Base-by-base conservation (phyloP, 2,113 vertebrate species). In the Ceratotherium simum region DNA sequence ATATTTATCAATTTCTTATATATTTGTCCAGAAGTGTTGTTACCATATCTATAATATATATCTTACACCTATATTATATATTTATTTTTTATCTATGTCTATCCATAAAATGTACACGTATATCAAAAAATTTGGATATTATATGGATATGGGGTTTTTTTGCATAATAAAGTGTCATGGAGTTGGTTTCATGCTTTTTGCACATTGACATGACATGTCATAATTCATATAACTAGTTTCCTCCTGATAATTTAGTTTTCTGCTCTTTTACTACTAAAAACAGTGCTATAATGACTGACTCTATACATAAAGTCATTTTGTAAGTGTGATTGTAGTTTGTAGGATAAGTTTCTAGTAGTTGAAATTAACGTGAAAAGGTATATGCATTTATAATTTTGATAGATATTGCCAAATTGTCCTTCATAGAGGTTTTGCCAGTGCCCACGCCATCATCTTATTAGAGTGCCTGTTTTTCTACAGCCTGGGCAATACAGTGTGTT, bases 311-410 rank as follows among this genome's bases (percentile, higher is more conserved):
- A 46, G 72, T 75, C 73, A 54, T 64, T 86, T 93, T 86, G 13
- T 76, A 84, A 91, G 17, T 90, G 11, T 88, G 76, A 51, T 51
- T 64, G 1, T 69, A 67, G 33, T 94, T 97, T 89, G 36, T 79
- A 90, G 39, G 42, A 39, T 92, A 54, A 90, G 73, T 73, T 95
- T 11, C 65, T 90, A 80, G 31, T 92, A 88, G 48, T n/a, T 76
- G n/a, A 81, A 97, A 51, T 70, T 33, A 48, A 78, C 3, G 1
- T 80, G 75, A 56, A 75, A 78, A 58, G 23, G 31, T 72, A 2
- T 70, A 20, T 58, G 1, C 14, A 58, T 83, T 92, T 84, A 33
- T 29, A 84, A 80, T 79, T 89, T 67, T 89, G 69, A 33, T 82
- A 58, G 18, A 54, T 90, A 13, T 3, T 90, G 27, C 65, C 33